Conservation (phyloP, 2,797 vertebrate genomes). For the Syngnathus acus region DNA sequence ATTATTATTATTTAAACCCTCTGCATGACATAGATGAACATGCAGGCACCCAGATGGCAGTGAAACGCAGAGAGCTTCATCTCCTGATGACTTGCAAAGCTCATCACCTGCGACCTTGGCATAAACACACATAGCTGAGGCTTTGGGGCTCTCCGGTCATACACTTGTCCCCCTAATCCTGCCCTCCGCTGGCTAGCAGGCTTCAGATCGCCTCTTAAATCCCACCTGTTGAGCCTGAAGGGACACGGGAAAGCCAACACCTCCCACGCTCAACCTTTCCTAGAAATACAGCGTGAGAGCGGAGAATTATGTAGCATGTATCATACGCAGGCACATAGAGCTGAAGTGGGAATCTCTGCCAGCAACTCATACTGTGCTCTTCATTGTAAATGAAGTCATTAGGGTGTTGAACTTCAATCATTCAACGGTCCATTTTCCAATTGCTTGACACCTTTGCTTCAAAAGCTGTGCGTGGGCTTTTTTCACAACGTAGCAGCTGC, state of each 20-base stretch:
- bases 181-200: constrained; percentile 18
- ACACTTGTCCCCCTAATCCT: constrained; percentile 32
- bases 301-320: constrained; percentile 42
- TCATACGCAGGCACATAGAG: constrained; percentile 8
- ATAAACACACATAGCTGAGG: constrained; percentile 21
- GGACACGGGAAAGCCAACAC: constrained; percentile 37
- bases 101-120: constrained; percentile 48
- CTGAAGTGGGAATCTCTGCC: constrained; percentile 49
- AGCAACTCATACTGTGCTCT: constrained; percentile 4
- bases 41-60: constrained; percentile 34
- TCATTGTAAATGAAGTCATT: constrained; percentile 9
- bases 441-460: too few species aligned
- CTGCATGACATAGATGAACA: constrained; percentile 15
- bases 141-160: constrained; percentile 20
- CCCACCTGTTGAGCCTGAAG: constrained; percentile 54
- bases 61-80: constrained; percentile 26
- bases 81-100: constrained; percentile 36
- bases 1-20: constrained; percentile 6
- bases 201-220: constrained; percentile 49
- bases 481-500: too few species aligned
- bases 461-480: too few species aligned
- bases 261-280: constrained; percentile 37
- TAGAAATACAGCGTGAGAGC: constrained; percentile 51
- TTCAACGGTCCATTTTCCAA: too few species aligned
- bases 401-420: too few species aligned